Evolutionary conservation across 2,888 invertebrate genomes (phyloP).

Genomic region (Drosophila nr. medialis): DNA sequence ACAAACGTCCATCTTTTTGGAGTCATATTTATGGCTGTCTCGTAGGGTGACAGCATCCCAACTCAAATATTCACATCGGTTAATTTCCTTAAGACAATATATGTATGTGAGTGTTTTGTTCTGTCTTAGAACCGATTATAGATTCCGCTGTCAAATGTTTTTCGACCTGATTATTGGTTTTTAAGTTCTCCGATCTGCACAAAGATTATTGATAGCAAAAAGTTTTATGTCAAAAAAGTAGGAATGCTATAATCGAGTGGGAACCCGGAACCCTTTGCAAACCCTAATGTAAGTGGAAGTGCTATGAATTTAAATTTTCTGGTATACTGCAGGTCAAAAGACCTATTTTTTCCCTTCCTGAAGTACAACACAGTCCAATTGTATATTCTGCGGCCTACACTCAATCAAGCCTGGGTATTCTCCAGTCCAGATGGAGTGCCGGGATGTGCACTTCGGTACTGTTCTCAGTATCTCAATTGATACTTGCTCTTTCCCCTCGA

Average conservation of each 20-base stretch:
- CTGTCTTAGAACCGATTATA: background rate
- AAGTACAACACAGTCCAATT: background rate
- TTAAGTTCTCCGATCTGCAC: background rate
- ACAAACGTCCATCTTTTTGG: background rate
- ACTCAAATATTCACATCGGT: background rate
- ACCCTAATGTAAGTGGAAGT: background rate
- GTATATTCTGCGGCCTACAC: background rate
- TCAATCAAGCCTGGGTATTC: background rate
- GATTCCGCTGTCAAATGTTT: background rate
- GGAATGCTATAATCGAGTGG: background rate
- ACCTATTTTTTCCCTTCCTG: too few relatives aligned
- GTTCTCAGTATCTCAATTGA: background rate
- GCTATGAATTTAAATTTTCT: too few relatives aligned
- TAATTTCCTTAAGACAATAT: background rate
- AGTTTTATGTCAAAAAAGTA: background rate
- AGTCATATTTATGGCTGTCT: background rate
- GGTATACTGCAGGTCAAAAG: too few relatives aligned
- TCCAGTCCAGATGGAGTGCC: background rate
- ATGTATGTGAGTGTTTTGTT: background rate
- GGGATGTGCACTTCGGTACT: background rate
- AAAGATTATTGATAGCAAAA: background rate
- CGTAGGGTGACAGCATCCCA: background rate
- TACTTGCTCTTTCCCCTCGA: background rate
- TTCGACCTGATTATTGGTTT: background rate
- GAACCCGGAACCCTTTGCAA: background rate